Evolutionary conservation across 2,797 vertebrate genomes (phyloP).

Genomic region (Amazona finschi): DNA sequence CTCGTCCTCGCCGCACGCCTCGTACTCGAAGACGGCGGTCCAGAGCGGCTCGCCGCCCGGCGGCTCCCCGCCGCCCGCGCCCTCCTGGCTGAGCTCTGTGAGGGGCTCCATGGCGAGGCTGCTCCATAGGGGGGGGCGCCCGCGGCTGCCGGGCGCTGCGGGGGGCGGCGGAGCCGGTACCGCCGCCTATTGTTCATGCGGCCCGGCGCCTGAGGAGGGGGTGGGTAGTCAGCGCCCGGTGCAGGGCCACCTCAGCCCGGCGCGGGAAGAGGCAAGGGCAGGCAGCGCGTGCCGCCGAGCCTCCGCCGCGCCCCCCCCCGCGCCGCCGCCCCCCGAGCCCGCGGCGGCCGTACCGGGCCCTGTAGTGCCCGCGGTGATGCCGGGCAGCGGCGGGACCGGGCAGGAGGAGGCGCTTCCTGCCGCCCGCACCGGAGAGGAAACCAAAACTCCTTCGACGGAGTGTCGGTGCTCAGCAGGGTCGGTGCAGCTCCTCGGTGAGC

Average conservation of each 20-base stretch:
- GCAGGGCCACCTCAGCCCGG: constrained; percentile 33
- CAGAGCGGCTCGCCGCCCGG: constrained; percentile 76
- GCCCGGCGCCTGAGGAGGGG: constrained; percentile 15
- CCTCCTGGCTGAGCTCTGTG: constrained; percentile 79
- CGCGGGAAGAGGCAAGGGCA: not conserved
- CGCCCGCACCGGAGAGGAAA: not conserved
- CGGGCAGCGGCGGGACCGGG: not conserved
- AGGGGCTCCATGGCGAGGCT: constrained; percentile 89
- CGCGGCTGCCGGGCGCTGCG: constrained; percentile 43
- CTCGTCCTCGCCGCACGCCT: constrained; percentile 94
- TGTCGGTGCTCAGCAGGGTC: not conserved
- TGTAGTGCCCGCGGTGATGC: not conserved
- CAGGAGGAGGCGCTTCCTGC: constrained; percentile 17
- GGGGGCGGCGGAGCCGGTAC: constrained; percentile 51
- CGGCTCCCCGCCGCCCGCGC: constrained; percentile 34
- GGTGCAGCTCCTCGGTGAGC: not conserved
- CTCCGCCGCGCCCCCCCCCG: not conserved
- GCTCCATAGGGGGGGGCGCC: constrained; percentile 86
- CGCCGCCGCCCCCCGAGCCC: not conserved
- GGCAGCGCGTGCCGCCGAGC: not conserved
- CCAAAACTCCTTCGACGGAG: not conserved
- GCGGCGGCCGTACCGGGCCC: not conserved
- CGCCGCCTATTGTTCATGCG: constrained; percentile 75
- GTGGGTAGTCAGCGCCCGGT: not conserved
- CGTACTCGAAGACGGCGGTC: constrained; percentile 97